Evolutionary conservation across 2,888 invertebrate species (phyloP).

Genomic region (Thelaira solivaga): DNA sequence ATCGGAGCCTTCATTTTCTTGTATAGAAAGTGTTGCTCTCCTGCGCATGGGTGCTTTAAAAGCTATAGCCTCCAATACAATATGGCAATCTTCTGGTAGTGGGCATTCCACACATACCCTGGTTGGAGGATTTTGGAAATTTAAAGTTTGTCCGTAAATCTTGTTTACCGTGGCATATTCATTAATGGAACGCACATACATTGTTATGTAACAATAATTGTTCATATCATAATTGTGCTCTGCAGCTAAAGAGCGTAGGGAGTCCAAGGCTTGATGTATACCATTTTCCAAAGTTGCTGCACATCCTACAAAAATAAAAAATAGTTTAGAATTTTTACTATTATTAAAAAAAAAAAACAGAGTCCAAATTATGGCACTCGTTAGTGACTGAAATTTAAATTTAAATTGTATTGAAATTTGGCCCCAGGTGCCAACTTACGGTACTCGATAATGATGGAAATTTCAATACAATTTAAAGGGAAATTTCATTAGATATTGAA

Average conservation of each 20-base stretch:
- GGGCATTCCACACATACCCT: slow-evolving; percentile 91
- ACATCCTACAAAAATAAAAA: slow-evolving; percentile 76
- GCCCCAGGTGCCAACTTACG: too few species aligned
- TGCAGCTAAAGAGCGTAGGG: slow-evolving; percentile 80
- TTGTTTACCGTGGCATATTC: slow-evolving; percentile 87
- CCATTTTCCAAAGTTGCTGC: slow-evolving; percentile 82
- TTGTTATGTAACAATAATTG: slow-evolving; percentile 88
- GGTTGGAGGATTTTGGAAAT: slow-evolving; percentile 88
- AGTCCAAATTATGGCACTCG: too few species aligned
- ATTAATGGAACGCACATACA: slow-evolving; percentile 90
- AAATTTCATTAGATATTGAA: too few species aligned
- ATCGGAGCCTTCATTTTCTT: slow-evolving; percentile 57
- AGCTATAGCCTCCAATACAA: slow-evolving; percentile 87
- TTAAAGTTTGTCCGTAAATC: slow-evolving; percentile 85
- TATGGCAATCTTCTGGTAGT: slow-evolving; percentile 83
- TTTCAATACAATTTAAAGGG: too few species aligned
- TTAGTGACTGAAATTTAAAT: too few species aligned
- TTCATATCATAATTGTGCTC: slow-evolving; percentile 77
- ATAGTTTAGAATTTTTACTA: background rate
- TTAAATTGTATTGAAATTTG: too few species aligned
- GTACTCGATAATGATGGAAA: too few species aligned
- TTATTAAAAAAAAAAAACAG: too few species aligned
- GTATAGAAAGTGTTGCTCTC: slow-evolving; percentile 63
- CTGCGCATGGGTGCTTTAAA: slow-evolving; percentile 76
- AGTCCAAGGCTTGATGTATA: slow-evolving; percentile 84